These are phyloP conservation scores for Melieria picta DNA, from an alignment of 2,888 invertebrate genomes.

Conservation along the genomic window DNA sequence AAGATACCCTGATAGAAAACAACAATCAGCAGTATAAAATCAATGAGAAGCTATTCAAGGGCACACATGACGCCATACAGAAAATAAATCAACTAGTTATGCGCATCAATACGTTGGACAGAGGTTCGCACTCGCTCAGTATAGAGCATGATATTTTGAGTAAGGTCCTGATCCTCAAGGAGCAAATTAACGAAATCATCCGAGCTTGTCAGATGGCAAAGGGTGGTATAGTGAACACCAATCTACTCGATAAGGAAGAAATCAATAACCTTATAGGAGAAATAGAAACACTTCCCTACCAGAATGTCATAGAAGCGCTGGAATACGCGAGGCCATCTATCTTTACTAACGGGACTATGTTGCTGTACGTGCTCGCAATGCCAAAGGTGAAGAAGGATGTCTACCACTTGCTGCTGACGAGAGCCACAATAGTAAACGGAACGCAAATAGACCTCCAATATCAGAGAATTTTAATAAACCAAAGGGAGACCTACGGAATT, in stretches of 20 bases:
- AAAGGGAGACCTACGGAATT: too few species aligned
- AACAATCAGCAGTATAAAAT: slow-evolving; percentile 6
- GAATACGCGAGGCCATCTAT: slow-evolving; percentile 13
- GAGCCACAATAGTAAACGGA: too few species aligned
- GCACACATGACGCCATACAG: not conserved
- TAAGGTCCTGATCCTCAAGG: slow-evolving; percentile 18
- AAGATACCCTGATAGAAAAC: not conserved
- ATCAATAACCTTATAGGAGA: slow-evolving; percentile 21
- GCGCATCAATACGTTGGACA: not conserved
- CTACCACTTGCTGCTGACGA: too few species aligned
- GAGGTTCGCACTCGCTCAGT: not conserved
- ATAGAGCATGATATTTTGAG: not conserved
- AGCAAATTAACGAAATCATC: slow-evolving; percentile 28
- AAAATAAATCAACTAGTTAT: not conserved
- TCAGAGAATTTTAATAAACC: too few species aligned
- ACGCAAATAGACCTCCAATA: too few species aligned
- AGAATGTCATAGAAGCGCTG: slow-evolving; percentile 38
- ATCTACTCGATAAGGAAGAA: slow-evolving; percentile 30
- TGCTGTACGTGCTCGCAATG: too few species aligned
- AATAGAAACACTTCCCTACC: slow-evolving; percentile 37
- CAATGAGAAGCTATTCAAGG: not conserved
- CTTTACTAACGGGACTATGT: not conserved
- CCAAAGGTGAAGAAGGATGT: too few species aligned
- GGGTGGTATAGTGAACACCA: slow-evolving; percentile 30
- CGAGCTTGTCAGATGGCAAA: slow-evolving; percentile 22